A percentile compares a stretch with the other conserved stretches of the same genome.
Evolutionary conservation across 2,797 vertebrate species (phyloP).

Genomic region (Lemur catta): DNA sequence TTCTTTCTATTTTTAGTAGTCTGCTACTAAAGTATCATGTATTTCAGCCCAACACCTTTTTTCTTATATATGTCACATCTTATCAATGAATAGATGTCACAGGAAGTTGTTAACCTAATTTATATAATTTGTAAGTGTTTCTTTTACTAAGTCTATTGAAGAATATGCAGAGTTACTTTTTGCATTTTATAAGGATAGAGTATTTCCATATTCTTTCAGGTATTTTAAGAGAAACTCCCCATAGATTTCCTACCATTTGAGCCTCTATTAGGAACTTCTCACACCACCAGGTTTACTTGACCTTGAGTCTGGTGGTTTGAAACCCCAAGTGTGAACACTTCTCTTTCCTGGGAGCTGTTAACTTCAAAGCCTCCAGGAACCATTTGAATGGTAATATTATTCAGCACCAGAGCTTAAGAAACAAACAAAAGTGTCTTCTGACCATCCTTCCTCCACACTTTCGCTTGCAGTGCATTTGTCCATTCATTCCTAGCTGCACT

Average conservation of each 20-base stretch:
- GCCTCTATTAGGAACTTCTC: constrained; percentile 37
- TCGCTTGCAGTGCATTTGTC: constrained; percentile 34
- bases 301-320: constrained; percentile 68
- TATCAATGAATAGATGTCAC: constrained; percentile 18
- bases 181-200: constrained; percentile 30
- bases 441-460: constrained; percentile 22
- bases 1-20: too few species aligned
- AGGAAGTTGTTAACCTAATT: constrained; percentile 53
- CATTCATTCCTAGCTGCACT: background rate
- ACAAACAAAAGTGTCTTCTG: constrained; percentile 61
- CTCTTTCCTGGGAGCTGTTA: constrained; percentile 54
- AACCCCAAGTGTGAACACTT: constrained; percentile 66
- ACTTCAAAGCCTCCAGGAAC: constrained; percentile 69
- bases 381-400: constrained; percentile 57
- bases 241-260: constrained; percentile 58
- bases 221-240: constrained; percentile 46
- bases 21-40: background rate
- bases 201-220: constrained; percentile 40
- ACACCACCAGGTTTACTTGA: constrained; percentile 70
- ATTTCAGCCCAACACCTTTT: background rate
- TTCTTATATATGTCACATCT: background rate
- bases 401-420: constrained; percentile 43
- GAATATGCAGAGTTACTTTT: constrained; percentile 3
- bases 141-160: constrained; percentile 27
- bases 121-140: constrained; percentile 40